These are phyloP conservation scores for Anomalospiza imberbis DNA, from an alignment of 2,797 vertebrate species.

Conservation along the genomic window DNA sequence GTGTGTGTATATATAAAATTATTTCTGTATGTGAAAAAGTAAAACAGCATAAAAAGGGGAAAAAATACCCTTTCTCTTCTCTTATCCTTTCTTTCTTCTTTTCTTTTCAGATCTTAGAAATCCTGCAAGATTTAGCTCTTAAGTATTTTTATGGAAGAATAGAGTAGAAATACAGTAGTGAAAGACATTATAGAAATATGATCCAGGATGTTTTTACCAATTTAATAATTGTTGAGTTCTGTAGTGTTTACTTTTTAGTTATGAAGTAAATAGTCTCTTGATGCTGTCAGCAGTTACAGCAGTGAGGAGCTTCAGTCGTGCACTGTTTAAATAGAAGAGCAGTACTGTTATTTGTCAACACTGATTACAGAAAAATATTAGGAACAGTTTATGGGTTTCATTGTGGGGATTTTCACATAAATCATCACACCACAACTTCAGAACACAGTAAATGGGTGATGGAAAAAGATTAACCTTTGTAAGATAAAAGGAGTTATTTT, in stretches of 20 bases:
- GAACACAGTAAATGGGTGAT: not conserved
- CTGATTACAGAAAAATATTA: not conserved
- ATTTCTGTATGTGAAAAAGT: not conserved
- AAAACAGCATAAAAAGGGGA: not conserved
- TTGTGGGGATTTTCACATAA: not conserved
- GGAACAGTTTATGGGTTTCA: not conserved
- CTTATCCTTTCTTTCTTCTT: no score
- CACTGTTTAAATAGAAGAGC: not conserved
- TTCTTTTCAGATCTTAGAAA: not conserved
- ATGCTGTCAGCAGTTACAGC: not conserved
- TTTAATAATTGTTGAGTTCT: not conserved
- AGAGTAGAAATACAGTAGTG: not conserved
- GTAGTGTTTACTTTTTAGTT: not conserved
- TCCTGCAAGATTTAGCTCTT: not conserved
- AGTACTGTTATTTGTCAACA: not conserved
- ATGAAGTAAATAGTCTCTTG: not conserved
- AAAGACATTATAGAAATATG: not conserved
- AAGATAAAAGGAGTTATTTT: not conserved
- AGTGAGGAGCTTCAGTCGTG: not conserved
- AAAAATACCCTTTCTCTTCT: not conserved
- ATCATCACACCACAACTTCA: fast-evolving
- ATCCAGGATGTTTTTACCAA: not conserved
- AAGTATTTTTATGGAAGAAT: not conserved
- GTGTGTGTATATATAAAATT: not conserved
- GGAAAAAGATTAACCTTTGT: not conserved